Evolutionary conservation across 2,888 invertebrate species (phyloP), one percentile per base, ranked within the genome.

Genomic region (Nemotelus pantherinus): DNA sequence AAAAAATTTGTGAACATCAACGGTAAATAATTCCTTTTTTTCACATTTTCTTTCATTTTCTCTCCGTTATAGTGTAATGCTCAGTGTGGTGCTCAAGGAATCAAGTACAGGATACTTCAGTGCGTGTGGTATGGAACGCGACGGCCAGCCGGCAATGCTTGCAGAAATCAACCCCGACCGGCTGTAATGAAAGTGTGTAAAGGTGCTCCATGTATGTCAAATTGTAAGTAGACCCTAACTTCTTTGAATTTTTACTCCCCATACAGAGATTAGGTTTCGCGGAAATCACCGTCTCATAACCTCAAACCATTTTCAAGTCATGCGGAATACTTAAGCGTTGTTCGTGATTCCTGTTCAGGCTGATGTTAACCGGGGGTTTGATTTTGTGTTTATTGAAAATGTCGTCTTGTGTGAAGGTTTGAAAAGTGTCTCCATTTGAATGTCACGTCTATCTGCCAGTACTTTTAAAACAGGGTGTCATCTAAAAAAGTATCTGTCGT

Each of bases 91-190:
- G 90, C 90, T 78, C 91, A 92, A 82, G 97, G 98, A 0, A 92
- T 95, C 76, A 94, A 95, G 86, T 95, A 96, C 85, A 91, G 98
- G 82, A 93, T 94, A 81, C 88, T 98, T 77, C 94, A 95, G 83
- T 98, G 98, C 87, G 95, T 97, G 80, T 99, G 98, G 98, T 93
- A 92, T 82, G 93, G 93, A 4, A 94, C 93, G 41, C 93, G 92
- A 82, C 91, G 91, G 83, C 92, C 95, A 48, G 97, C 97, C 5
- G 96, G 94, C 25, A 93, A 93, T 80, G 94, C 94, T 25, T 98
- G 98, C 86, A 91, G 92, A 81, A 91, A 92, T 79, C 89, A 93
- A 82, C 89, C 91, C 0, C 89, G 95, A 75, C 97, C 97, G 0
- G 88, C 91, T 3, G 94, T 95, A 55, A 91, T 92, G 88, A 93